phyloP scores from a whole-genome alignment of 2,888 invertebrate genomes.

The Atrina japonica region DNA sequence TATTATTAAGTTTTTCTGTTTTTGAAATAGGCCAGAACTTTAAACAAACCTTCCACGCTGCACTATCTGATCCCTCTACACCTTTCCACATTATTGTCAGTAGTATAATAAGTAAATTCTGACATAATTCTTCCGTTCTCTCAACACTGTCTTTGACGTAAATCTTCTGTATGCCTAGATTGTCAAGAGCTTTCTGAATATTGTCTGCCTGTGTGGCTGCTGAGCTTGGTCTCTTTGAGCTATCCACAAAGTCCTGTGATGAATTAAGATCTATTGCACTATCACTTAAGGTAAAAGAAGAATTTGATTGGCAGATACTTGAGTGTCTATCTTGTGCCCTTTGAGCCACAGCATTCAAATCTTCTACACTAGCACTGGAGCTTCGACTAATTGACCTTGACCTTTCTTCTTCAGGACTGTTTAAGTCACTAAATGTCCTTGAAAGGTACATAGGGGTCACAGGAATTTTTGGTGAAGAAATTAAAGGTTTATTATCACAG shows the following conservation, averaged over 20 bases:
- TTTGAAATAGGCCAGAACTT: no score
- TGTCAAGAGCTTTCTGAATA: conserved; percentile 63
- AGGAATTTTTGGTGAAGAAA: conserved; percentile 49
- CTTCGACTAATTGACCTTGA: conserved; percentile 67
- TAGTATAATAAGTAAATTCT: conserved; percentile 83
- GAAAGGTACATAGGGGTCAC: conserved; percentile 67
- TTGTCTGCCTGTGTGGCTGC: conserved; percentile 53
- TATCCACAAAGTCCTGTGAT: conserved; percentile 8
- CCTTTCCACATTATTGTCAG: conserved; percentile 85
- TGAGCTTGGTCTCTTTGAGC: conserved; percentile 31
- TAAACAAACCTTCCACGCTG: conserved; percentile 83
- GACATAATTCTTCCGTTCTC: conserved; percentile 83
- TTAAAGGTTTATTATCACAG: conserved; percentile 15
- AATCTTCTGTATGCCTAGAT: conserved; percentile 66
- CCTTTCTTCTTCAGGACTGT: conserved; percentile 60
- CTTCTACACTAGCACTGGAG: conserved; percentile 75
- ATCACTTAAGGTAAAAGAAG: conserved; percentile 49
- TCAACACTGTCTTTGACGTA: conserved; percentile 66
- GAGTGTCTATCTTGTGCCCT: conserved; percentile 29
- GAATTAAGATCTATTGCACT: conserved; percentile 46
- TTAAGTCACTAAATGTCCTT: conserved; percentile 57
- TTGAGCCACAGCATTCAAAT: conserved; percentile 59
- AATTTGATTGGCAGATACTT: conserved; percentile 36
- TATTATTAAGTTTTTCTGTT: no score
- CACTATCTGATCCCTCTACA: conserved; percentile 83